Conservation (phyloP, 2,113 vertebrate species). For the Setophaga kirtlandii region DNA sequence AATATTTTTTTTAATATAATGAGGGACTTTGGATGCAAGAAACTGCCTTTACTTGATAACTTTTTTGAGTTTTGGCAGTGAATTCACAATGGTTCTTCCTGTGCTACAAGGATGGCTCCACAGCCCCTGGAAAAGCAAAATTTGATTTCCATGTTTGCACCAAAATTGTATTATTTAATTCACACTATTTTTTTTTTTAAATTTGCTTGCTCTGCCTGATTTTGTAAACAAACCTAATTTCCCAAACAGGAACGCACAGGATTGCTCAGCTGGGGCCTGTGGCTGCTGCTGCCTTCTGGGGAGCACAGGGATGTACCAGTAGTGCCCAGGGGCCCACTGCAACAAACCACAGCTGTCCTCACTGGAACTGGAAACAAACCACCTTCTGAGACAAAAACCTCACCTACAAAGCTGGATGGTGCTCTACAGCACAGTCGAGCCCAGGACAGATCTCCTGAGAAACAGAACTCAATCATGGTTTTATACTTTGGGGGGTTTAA, state of each 20-base stretch:
- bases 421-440: not conserved
- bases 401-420: not conserved
- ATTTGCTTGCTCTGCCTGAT: not conserved
- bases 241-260: not conserved
- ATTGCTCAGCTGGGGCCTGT: not conserved
- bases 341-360: not conserved
- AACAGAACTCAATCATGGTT: not conserved
- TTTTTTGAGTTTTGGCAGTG: not conserved
- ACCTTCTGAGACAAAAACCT: not conserved
- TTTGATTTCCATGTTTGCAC: not conserved
- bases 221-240: not conserved
- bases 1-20: slow-evolving; percentile 24
- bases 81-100: not conserved
- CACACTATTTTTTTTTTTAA: not conserved
- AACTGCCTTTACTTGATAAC: not conserved
- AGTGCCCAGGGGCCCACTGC: fast-evolving
- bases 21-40: not conserved
- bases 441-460: not conserved
- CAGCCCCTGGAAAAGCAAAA: slow-evolving; percentile 18
- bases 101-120: not conserved
- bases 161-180: not conserved
- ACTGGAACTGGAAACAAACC: fast-evolving
- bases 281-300: not conserved
- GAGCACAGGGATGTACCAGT: not conserved
- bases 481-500: not conserved